Conservation (phyloP, 2,113 vertebrate genomes). For the Pterophyllum scalare region DNA sequence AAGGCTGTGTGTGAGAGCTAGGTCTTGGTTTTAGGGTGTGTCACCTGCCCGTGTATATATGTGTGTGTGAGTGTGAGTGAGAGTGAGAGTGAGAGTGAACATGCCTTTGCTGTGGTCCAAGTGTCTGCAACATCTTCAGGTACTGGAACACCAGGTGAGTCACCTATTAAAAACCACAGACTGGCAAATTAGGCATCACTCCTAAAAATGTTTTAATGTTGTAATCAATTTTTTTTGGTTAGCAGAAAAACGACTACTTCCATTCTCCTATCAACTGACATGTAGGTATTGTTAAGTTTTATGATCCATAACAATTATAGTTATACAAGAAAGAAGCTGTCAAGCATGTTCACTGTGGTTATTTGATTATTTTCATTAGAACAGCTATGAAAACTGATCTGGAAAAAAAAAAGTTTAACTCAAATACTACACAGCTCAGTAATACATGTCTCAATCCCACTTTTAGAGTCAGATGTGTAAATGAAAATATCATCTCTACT, state of each 20-base stretch:
- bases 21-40: background rate
- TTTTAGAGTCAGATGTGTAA: conserved; percentile 5
- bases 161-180: conserved; percentile 82
- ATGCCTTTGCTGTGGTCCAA: conserved; percentile 91
- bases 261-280: background rate
- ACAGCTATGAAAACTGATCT: background rate
- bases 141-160: conserved; percentile 95
- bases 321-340: background rate
- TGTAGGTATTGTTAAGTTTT: background rate
- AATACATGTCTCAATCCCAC: background rate
- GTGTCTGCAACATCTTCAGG: conserved; percentile 93
- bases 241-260: background rate
- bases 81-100: background rate
- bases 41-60: background rate
- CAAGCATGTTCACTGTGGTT: background rate
- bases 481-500: background rate
- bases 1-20: background rate
- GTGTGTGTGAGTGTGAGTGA: background rate
- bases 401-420: background rate
- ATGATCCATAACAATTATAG: background rate
- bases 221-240: background rate
- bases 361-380: conserved; percentile 30
- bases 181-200: background rate
- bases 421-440: background rate
- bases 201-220: background rate